phyloP scores from a whole-genome alignment of 1,140 invertebrate species.

The Saccostrea cuccullata region DNA sequence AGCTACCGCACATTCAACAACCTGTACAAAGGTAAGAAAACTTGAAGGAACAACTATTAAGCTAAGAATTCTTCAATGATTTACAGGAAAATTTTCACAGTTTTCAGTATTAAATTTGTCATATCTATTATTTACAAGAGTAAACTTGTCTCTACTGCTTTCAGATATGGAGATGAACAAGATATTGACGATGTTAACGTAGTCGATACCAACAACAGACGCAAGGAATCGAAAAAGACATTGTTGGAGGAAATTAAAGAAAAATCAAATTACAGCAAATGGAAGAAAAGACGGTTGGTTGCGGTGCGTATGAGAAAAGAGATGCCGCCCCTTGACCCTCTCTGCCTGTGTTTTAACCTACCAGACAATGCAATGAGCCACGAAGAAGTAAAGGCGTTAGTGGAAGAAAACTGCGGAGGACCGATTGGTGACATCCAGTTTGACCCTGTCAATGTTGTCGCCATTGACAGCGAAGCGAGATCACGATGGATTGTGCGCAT shows the following conservation, averaged over 20 bases:
- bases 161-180: neutral
- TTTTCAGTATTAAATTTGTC: neutral
- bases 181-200: neutral
- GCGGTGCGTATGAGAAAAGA: constrained; percentile 52
- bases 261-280: constrained; percentile 53
- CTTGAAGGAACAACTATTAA: neutral
- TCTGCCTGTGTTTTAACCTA: constrained; percentile 52
- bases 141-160: neutral
- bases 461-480: constrained; percentile 49
- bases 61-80: neutral
- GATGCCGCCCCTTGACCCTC: constrained; percentile 45
- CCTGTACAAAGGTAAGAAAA: neutral
- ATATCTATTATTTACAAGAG: neutral
- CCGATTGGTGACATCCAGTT: constrained; percentile 48
- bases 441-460: constrained; percentile 53
- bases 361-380: constrained; percentile 52
- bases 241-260: constrained; percentile 53
- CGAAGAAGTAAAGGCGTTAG: constrained; percentile 44
- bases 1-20: neutral
- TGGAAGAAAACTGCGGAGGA: constrained; percentile 48
- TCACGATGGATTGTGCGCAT: constrained; percentile 55
- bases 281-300: constrained; percentile 52
- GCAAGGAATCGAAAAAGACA: constrained; percentile 39
- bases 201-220: neutral
- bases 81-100: neutral